phyloP scores from a whole-genome alignment of 2,113 vertebrate species.

The Ondatra zibethicus region DNA sequence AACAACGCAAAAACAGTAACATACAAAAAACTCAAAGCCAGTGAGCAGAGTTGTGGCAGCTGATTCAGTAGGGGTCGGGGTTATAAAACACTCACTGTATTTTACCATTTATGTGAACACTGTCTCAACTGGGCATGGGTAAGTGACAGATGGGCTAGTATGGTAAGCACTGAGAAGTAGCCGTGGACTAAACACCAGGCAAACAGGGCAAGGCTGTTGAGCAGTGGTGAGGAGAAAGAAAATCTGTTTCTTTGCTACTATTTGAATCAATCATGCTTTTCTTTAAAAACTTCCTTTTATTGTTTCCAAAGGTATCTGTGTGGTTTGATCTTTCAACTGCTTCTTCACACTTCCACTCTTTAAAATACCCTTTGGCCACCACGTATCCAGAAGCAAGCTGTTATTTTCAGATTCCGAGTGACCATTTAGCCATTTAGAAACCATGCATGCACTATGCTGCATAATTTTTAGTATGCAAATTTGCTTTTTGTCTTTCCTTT shows the following conservation, averaged over 20 bases:
- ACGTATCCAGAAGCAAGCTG: too few species aligned
- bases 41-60: background rate
- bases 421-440: background rate
- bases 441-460: background rate
- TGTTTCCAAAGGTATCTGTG: background rate
- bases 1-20: background rate
- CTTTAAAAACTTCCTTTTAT: background rate
- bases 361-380: background rate
- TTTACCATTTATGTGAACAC: background rate
- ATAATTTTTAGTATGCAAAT: background rate
- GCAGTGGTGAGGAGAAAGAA: background rate
- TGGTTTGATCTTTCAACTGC: background rate
- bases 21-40: background rate
- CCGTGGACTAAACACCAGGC: background rate
- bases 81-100: background rate
- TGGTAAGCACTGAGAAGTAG: background rate
- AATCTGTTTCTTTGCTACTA: background rate
- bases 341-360: too few species aligned
- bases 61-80: accelerated
- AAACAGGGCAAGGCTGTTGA: background rate
- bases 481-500: background rate
- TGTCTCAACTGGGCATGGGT: background rate
- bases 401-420: background rate
- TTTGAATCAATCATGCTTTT: background rate
- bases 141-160: background rate